phyloP scores from a whole-genome alignment of 2,888 invertebrate genomes.

The Brenthis ino region DNA sequence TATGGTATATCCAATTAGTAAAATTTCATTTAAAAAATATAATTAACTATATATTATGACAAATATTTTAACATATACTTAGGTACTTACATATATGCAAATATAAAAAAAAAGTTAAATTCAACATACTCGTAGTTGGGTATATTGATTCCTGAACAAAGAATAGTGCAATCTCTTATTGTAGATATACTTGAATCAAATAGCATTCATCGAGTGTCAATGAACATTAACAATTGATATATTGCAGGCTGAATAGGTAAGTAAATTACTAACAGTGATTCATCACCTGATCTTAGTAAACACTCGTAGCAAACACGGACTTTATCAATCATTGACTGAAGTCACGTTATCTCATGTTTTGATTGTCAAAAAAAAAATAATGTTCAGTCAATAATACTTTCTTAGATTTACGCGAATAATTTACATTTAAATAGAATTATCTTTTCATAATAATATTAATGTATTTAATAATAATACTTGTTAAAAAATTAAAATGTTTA shows the following conservation, averaged over 20 bases:
- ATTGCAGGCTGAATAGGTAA: conserved; percentile 26
- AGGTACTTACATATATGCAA: too few species aligned
- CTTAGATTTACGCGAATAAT: too few species aligned
- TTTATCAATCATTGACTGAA: conserved; percentile 39
- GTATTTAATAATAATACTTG: too few species aligned
- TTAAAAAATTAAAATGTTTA: too few species aligned
- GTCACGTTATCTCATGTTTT: conserved; percentile 3
- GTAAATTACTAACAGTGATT: conserved; percentile 37
- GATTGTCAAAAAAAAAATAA: background rate
- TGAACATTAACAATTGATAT: conserved; percentile 32
- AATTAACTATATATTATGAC: too few species aligned
- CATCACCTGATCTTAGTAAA: conserved; percentile 35
- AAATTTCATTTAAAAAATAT: too few species aligned
- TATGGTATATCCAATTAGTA: too few species aligned
- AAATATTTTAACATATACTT: too few species aligned
- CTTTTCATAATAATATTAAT: too few species aligned
- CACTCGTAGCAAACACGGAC: conserved; percentile 32
- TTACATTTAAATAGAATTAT: too few species aligned
- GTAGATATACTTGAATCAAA: conserved; percentile 24
- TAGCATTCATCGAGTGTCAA: conserved; percentile 33
- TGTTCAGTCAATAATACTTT: too few species aligned
- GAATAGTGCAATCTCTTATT: conserved; percentile 3
- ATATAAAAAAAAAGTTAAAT: too few species aligned
- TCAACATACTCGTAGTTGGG: background rate
- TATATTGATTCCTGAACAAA: conserved; percentile 4